Base-by-base conservation (phyloP, 2,113 vertebrate species). In the Dromaius novaehollandiae region DNA sequence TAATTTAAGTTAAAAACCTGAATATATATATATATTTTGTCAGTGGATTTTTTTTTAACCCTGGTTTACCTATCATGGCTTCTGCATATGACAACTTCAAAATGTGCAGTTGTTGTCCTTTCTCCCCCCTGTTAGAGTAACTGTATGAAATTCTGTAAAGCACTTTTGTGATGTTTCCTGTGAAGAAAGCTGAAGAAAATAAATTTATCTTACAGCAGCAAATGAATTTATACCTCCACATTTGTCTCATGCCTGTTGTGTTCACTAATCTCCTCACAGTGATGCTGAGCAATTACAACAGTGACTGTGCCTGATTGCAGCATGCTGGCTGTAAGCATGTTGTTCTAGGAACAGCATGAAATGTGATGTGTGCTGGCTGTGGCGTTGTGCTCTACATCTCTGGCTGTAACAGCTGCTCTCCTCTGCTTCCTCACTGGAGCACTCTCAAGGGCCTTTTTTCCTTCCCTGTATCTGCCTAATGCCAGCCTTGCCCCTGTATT, bases 151-250 rank as follows among this genome's bases (percentile, higher is more conserved):
- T n/a, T 85, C 90, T 94, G 96, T 96, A 93, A 95, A 96, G 96
- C 92, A 95, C 86, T 97, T 96, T 76, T 1, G 63, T 94, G 92
- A 92, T 86, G 81, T 93, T 93, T 89, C 86, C 82, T 96, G 90
- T 94, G 92, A 93, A 93, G 96, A 96, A 96, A 90, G 73, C 55
- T 86, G 74, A 88, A 86, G 93, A 78, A 96, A 97, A 96, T 96
- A 96, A 96, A 97, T 61, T 92, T 84, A 68, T 94, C 87, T 82
- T 87, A 92, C 38, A 61, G 65, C 90, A 95, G 46, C 66, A 71
- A 92, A 25, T 86, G 86, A 76, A 69, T 70, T 88, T 51, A 50
- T 36, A 81, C 40, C 44, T 92, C 26, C 4, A 51, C 2, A 17
- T 79, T 56, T 90, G 90, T 94, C 65, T 92, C 3, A 0, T 36